These are phyloP conservation scores for Epinephelus cyanopodus DNA, from an alignment of 2,113 vertebrate species.

Conservation along the genomic window DNA sequence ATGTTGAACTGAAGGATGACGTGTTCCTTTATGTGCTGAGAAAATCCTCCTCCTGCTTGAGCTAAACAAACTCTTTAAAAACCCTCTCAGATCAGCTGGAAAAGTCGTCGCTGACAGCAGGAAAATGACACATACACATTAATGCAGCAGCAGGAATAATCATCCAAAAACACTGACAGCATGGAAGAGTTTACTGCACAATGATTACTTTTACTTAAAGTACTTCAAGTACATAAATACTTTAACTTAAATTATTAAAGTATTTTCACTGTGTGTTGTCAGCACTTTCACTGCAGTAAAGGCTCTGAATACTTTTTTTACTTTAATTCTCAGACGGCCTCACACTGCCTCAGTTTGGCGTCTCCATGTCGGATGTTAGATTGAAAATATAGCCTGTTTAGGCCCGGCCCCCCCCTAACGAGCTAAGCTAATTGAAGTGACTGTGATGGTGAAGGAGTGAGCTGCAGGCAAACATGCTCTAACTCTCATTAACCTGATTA, in stretches of 20 bases:
- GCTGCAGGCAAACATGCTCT: constrained; percentile 36
- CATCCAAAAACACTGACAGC: no score
- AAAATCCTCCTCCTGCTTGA: no score
- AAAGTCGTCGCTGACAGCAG: no score
- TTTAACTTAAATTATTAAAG: not conserved
- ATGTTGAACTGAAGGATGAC: no score
- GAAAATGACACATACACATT: no score
- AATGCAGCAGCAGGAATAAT: no score
- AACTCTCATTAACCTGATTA: constrained; percentile 84
- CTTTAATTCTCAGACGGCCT: not conserved
- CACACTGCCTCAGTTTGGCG: not conserved
- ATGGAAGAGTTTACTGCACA: not conserved
- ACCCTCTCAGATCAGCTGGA: no score
- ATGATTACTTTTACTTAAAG: not conserved
- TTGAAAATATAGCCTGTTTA: not conserved
- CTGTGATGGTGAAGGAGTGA: constrained; percentile 10
- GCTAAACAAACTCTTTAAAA: no score
- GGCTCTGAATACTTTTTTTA: not conserved
- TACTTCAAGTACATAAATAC: no score
- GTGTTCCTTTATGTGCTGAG: no score
- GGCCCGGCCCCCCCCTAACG: constrained; percentile 17
- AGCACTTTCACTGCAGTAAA: not conserved
- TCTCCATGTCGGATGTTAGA: not conserved
- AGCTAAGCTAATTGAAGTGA: constrained; percentile 28
- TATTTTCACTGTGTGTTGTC: no score